Conservation (phyloP, 2,797 vertebrate species). For the Sebastes paucispinis region DNA sequence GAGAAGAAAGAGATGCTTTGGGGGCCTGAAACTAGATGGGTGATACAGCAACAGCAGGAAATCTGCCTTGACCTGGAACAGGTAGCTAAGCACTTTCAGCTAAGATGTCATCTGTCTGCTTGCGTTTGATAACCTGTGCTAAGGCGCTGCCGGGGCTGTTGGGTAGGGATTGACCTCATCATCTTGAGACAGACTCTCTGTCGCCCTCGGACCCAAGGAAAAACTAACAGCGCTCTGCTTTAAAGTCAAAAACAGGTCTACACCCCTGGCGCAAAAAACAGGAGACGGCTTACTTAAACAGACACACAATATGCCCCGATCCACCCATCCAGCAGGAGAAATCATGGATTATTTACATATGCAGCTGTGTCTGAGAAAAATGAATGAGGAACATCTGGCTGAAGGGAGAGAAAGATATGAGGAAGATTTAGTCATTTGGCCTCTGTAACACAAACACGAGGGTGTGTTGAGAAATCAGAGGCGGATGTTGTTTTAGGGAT, state of each 20-base stretch:
- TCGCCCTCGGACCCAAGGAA: conserved; percentile 33
- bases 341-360: conserved; percentile 85
- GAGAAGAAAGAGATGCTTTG: conserved; percentile 64
- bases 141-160: conserved; percentile 30
- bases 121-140: conserved; percentile 51
- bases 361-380: conserved; percentile 82
- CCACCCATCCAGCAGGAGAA: conserved; percentile 68
- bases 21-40: conserved; percentile 41
- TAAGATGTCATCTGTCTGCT: conserved; percentile 45
- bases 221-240: conserved; percentile 17
- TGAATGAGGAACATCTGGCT: conserved; percentile 85
- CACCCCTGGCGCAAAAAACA: conserved; percentile 31
- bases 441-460: conserved; percentile 53
- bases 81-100: conserved; percentile 50
- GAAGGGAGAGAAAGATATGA: conserved; percentile 49
- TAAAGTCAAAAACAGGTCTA: conserved; percentile 45
- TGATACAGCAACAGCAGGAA: conserved; percentile 45
- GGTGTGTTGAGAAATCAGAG: conserved; percentile 56
- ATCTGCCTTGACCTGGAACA: conserved; percentile 55
- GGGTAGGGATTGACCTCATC: conserved; percentile 58
- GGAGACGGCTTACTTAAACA: conserved; percentile 57
- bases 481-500: conserved; percentile 52
- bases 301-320: conserved; percentile 63
- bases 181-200: conserved; percentile 62
- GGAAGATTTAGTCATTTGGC: conserved; percentile 50